Evolutionary conservation across 2,113 vertebrate genomes (phyloP), one percentile per base, ranked within the genome.

Genomic region (Daubentonia madagascariensis): DNA sequence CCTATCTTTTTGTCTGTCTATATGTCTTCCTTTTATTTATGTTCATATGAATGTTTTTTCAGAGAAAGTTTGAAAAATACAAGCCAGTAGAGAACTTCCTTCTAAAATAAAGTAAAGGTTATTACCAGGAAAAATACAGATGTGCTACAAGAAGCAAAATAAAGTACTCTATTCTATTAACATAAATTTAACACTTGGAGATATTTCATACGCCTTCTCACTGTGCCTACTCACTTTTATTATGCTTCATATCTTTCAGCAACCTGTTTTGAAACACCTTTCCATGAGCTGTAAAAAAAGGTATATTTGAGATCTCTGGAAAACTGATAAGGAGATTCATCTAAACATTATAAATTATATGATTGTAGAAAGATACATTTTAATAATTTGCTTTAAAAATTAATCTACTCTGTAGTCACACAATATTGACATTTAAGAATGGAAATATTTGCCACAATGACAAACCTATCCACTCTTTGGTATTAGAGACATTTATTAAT

Each of bases 181-280:
- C 52, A 78, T 16, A 88, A 63, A 67, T 45, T 50, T 45, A 63
- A 67, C 1, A 25, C 48, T 54, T 67, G 48, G 57, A 75, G 12
- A 48, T 35, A 72, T 54, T 85, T 63, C 37, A 23, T 18, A 50
- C 7, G 30, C 3, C 25, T 78, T 67, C 20, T 70, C 3, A 37
- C 43, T 75, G 63, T 90, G 32, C 45, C 63, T 96, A 96, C 97
- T 97, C 81, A 97, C 95, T 89, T 92, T 90, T 95, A 48, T 78
- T 84, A 16, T 11, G 20, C 37, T 6, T 83, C 22, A 97, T 4
- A n/a, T 83, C 68, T 73, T 83, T 96, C 75, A 84, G 67, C 81
- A 97, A 20, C 18, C 67, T 93, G 45, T 87, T 96, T 76, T 63
- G 73, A 91, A 93, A 96, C 54, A 96, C 68, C 43, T 93, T 93